Evolutionary conservation across 2,888 invertebrate species (phyloP).

Genomic region (Lasioglossum marginatum): DNA sequence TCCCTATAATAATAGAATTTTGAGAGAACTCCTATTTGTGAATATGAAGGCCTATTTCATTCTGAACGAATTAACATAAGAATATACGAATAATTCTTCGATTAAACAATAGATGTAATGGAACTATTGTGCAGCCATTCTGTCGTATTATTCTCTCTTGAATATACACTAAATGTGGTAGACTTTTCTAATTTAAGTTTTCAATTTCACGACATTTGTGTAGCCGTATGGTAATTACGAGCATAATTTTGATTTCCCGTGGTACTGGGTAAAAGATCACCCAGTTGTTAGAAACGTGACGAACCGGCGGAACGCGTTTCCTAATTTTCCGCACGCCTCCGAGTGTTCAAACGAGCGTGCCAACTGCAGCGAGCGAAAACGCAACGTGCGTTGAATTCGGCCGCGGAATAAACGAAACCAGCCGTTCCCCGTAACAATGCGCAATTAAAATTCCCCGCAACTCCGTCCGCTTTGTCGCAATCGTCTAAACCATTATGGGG

Average conservation of each 20-base stretch:
- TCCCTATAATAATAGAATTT: too few species aligned
- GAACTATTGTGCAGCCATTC: background rate
- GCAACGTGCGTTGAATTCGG: conserved; percentile 45
- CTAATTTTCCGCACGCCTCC: conserved; percentile 19
- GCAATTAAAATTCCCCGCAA: conserved; percentile 25
- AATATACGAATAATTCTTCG: background rate
- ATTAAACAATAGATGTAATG: background rate
- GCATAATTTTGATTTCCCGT: background rate
- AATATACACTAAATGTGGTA: background rate
- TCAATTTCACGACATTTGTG: background rate
- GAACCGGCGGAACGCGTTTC: background rate
- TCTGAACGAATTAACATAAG: background rate
- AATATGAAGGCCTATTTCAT: too few species aligned
- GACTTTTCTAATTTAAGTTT: background rate
- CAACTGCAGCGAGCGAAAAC: conserved; percentile 8
- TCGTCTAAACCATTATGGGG: conserved; percentile 6
- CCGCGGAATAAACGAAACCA: conserved; percentile 3
- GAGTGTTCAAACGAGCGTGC: conserved; percentile 12
- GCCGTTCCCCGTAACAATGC: conserved; percentile 8
- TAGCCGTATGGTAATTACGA: background rate
- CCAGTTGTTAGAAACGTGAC: background rate
- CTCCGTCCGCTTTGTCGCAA: conserved; percentile 28
- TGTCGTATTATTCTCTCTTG: background rate
- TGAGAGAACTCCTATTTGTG: too few species aligned
- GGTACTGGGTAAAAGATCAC: background rate